phyloP scores from a whole-genome alignment of 2,888 invertebrate genomes.

The Dicyrtoma fusca region DNA sequence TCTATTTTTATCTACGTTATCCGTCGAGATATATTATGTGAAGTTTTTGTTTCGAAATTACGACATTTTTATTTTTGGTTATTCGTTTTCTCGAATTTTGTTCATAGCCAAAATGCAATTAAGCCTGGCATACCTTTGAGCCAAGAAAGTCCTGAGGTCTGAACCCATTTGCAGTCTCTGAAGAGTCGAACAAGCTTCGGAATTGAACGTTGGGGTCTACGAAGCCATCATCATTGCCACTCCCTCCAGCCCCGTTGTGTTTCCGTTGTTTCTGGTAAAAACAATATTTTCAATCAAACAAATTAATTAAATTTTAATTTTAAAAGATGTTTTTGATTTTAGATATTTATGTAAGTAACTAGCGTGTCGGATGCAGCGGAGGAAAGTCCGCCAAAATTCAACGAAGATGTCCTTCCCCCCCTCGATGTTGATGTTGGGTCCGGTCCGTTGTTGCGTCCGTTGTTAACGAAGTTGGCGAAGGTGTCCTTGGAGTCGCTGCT shows the following conservation, averaged over 20 bases:
- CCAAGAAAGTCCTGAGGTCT: constrained; percentile 59
- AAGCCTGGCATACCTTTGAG: constrained; percentile 44
- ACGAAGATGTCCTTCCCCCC: constrained; percentile 51
- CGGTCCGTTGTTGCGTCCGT: no score
- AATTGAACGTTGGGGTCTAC: constrained; percentile 57
- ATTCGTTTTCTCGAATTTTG: no score
- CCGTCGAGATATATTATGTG: no score
- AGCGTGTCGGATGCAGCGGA: constrained; percentile 51
- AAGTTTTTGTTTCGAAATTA: no score
- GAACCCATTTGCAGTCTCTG: constrained; percentile 57
- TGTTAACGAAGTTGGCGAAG: constrained; percentile 50
- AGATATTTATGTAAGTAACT: no score
- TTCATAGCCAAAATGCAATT: no score
- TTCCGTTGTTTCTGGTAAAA: constrained; percentile 30
- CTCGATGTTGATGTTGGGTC: constrained; percentile 43
- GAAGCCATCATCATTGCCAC: constrained; percentile 56
- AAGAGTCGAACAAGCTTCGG: constrained; percentile 56
- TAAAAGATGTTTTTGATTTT: neutral
- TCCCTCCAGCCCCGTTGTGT: constrained; percentile 28
- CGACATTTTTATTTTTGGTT: no score
- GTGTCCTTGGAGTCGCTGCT: constrained; percentile 49
- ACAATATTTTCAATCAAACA: no score
- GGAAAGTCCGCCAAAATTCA: constrained; percentile 44
- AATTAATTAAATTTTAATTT: no score
- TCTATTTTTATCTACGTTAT: no score